phyloP scores from a whole-genome alignment of 2,888 invertebrate species.

The Euzophera pinguis region DNA sequence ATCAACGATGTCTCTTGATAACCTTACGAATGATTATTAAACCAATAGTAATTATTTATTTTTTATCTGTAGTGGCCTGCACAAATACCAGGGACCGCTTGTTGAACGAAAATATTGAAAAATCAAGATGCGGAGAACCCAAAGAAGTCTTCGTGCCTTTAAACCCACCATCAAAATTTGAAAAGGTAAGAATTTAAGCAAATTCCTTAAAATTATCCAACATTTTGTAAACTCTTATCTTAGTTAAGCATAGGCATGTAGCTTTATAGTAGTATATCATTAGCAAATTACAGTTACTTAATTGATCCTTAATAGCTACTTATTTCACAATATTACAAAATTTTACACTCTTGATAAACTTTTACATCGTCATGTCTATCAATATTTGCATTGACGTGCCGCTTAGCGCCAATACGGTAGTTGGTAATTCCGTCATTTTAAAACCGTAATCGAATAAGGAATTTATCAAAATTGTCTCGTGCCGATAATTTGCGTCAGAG shows the following conservation, averaged over 20 bases:
- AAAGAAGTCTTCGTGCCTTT: constrained; percentile 62
- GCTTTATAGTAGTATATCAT: too few relatives aligned
- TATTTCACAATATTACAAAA: constrained; percentile 25
- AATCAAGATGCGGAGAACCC: constrained; percentile 63
- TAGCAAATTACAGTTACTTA: constrained; percentile 13
- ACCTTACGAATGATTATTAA: neutral
- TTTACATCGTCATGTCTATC: constrained; percentile 1
- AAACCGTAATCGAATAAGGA: neutral
- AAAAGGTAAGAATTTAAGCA: constrained; percentile 47
- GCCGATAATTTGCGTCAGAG: constrained; percentile 4
- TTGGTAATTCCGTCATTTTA: constrained; percentile 7
- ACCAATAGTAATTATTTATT: neutral
- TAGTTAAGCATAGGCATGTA: too few relatives aligned
- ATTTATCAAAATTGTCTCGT: constrained; percentile 7
- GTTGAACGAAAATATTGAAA: constrained; percentile 53
- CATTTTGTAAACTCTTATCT: neutral
- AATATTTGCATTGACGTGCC: constrained; percentile 3
- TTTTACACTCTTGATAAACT: constrained; percentile 1
- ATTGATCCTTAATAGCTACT: constrained; percentile 5
- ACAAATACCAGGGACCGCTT: constrained; percentile 43
- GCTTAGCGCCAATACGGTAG: neutral
- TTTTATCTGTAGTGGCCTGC: constrained; percentile 53
- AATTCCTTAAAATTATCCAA: neutral
- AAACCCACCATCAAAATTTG: constrained; percentile 47
- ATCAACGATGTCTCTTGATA: neutral